These are phyloP conservation scores for Equus przewalskii DNA, from an alignment of 2,113 vertebrate species.

Conservation along the genomic window DNA sequence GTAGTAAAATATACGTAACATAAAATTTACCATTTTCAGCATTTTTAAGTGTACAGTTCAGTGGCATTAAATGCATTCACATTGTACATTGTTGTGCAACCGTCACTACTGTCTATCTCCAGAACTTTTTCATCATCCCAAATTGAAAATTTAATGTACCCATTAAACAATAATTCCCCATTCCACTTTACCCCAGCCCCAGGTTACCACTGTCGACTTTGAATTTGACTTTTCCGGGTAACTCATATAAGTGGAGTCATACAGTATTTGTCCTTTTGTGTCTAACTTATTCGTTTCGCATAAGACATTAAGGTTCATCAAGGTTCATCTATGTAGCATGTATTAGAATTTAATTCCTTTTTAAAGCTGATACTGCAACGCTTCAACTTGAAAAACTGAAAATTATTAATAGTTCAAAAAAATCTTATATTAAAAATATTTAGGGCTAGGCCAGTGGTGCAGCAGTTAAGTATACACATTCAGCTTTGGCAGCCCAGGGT, in stretches of 20 bases:
- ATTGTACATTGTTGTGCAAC: not conserved
- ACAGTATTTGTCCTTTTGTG: not conserved
- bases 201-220: not conserved
- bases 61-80: not conserved
- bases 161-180: not conserved
- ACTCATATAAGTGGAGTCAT: not conserved
- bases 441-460: not conserved
- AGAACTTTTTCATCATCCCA: slow-evolving; percentile 29
- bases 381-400: slow-evolving; percentile 2
- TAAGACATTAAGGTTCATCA: not conserved
- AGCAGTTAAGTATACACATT: too few relatives aligned
- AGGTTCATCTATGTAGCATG: not conserved
- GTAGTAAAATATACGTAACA: not conserved
- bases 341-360: slow-evolving; percentile 17
- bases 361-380: not conserved
- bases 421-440: not conserved
- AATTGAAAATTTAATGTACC: slow-evolving; percentile 15
- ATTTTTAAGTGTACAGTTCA: not conserved
- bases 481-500: too few relatives aligned
- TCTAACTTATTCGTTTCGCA: not conserved
- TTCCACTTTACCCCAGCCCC: not conserved
- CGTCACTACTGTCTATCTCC: not conserved
- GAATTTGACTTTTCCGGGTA: not conserved
- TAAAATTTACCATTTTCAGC: not conserved
- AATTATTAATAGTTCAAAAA: not conserved